These are phyloP conservation scores for Okapia johnstoni DNA, from an alignment of 2,113 vertebrate genomes.

Conservation along the genomic window DNA sequence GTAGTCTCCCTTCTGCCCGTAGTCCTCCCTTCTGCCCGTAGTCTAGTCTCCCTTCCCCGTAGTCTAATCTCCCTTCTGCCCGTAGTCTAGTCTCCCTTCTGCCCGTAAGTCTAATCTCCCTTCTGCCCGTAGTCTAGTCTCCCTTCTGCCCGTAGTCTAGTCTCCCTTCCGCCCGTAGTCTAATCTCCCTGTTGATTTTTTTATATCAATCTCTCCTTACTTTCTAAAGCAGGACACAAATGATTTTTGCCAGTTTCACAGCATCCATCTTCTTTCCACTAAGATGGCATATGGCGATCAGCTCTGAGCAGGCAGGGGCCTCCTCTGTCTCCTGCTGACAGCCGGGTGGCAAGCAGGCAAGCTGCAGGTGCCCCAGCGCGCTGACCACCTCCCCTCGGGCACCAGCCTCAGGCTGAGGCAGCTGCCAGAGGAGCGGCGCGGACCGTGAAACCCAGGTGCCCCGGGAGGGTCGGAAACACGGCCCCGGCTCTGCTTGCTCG, in stretches of 20 bases:
- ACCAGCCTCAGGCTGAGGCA: not conserved
- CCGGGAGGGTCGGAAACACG: fast-evolving
- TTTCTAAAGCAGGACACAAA: no score
- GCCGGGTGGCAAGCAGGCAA: fast-evolving
- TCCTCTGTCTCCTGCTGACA: not conserved
- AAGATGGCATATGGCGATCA: fast-evolving
- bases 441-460: not conserved
- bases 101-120: no score
- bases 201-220: fast-evolving
- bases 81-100: no score
- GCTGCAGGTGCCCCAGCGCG: not conserved
- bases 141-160: no score
- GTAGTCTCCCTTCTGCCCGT: no score
- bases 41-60: no score
- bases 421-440: fast-evolving
- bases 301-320: not conserved
- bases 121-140: no score
- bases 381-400: fast-evolving
- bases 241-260: not conserved
- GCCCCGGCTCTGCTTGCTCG: no score
- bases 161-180: not conserved
- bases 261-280: not conserved
- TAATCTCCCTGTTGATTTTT: not conserved
- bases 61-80: no score
- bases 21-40: no score